Evolutionary conservation across 2,888 invertebrate genomes (phyloP), one percentile per base, ranked within the genome.

Genomic region (Drosophila birchii): DNA sequence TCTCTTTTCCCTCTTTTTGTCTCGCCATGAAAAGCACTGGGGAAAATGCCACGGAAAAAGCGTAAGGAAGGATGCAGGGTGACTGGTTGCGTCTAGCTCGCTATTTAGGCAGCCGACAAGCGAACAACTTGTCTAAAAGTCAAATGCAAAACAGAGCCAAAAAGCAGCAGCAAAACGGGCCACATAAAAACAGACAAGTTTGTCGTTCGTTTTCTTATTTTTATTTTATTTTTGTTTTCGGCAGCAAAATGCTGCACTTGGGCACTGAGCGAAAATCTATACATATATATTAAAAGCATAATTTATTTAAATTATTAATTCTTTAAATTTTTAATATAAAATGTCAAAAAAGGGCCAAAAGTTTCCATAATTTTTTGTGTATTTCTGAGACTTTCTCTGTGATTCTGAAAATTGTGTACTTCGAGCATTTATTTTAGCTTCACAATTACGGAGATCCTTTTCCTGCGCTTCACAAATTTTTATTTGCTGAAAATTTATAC

Each of bases 61-160:
- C 16, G 20, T 16, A 18, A 11, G 16, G 43, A n/a, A 6, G 23
- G 34, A 36, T 9, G 36, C 23, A 16, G 34, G 51, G 20, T 51
- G 34, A 14, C 32, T 29, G n/a, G 47, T 11, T 34, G 51, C 51
- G 34, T 36, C 34, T 51, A 20, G 51, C 6, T 23, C 51, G 51
- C 51, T 53, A 53, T 57, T 34, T 47, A 34, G 57, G 47, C 57
- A 57, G 20, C 23, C 45, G 57, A 47, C 57, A 57, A 57, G 57
- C 57, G 47, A 47, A 57, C 57, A 57, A 57, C 47, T 57, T 47
- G 57, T 47, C 47, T 23, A 34, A n/a, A n/a, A 45, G 47, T 57
- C 57, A 23, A 57, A 57, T 47, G 57, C 32, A 57, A 57, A 57
- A 34, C 57, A 36, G 51, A 53, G 51, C 16, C 51, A 36, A n/a